These are phyloP conservation scores for Odontamblyopus rebecca DNA, from an alignment of 2,797 vertebrate genomes.

Conservation along the genomic window DNA sequence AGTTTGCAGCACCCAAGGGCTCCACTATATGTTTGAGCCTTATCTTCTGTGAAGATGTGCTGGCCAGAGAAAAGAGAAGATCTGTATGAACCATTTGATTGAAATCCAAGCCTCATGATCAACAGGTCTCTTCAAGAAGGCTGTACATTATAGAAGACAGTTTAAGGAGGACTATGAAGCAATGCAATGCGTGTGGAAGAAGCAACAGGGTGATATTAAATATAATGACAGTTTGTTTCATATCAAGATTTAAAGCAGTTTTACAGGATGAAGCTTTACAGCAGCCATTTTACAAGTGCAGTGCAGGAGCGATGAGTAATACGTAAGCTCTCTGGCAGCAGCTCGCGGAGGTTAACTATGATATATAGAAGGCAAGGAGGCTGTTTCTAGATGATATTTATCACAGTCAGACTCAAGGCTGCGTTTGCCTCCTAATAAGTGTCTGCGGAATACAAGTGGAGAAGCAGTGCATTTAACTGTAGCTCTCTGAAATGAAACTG, in stretches of 20 bases:
- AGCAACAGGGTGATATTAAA: too few species aligned
- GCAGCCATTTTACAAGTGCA: slow-evolving; percentile 6
- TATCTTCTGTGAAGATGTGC: not conserved
- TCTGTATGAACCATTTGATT: not conserved
- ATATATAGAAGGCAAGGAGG: slow-evolving; percentile 37
- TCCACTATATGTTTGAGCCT: not conserved
- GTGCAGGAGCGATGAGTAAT: slow-evolving; percentile 33
- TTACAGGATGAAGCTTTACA: slow-evolving; percentile 22
- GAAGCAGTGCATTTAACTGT: slow-evolving; percentile 28
- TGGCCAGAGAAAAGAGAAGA: not conserved
- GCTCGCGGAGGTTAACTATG: slow-evolving; percentile 44
- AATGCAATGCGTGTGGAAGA: not conserved
- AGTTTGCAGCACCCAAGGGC: too few species aligned
- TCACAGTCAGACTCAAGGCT: slow-evolving; percentile 57
- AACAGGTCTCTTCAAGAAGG: slow-evolving; percentile 6
- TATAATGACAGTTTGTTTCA: not conserved
- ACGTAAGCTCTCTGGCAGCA: slow-evolving; percentile 32
- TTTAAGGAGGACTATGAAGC: not conserved
- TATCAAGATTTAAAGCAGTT: not conserved
- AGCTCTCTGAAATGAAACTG: slow-evolving; percentile 7
- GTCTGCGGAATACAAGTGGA: slow-evolving; percentile 33
- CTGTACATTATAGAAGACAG: not conserved
- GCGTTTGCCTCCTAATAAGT: slow-evolving; percentile 56
- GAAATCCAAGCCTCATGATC: not conserved
- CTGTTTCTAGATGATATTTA: slow-evolving; percentile 43